Conservation (phyloP, 2,888 invertebrate genomes). For the Zaprionus bogoriensis region DNA sequence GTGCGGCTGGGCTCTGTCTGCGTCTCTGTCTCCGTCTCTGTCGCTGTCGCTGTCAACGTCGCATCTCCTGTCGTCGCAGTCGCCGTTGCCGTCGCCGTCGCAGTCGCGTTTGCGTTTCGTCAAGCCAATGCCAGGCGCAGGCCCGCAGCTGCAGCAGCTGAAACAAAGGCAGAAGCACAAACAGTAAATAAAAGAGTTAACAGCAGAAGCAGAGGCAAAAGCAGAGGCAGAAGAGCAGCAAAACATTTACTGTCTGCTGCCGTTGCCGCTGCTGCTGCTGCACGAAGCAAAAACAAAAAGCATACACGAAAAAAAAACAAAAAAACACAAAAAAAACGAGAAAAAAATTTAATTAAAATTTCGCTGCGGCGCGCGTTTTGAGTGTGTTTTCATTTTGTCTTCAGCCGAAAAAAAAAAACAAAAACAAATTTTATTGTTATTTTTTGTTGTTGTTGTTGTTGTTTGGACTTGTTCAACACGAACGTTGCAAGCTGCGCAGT, state of each 20-base stretch:
- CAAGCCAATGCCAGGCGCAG: conserved; percentile 37
- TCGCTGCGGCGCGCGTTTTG: conserved; percentile 37
- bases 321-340: conserved; percentile 11
- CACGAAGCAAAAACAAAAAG: no score
- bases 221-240: conserved; percentile 20
- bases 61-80: conserved; percentile 1
- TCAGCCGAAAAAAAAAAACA: background rate
- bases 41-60: conserved; percentile 16
- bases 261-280: conserved; percentile 22
- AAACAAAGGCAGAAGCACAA: conserved; percentile 15
- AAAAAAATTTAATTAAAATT: conserved; percentile 46
- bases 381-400: conserved; percentile 1
- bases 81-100: background rate
- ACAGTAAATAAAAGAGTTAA: conserved; percentile 11
- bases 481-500: conserved; percentile 31
- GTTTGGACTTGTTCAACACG: conserved; percentile 38
- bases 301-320: conserved; percentile 12
- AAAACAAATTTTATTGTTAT: conserved; percentile 30
- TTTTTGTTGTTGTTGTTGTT: conserved; percentile 14
- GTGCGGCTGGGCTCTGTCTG: conserved; percentile 72
- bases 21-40: conserved; percentile 18
- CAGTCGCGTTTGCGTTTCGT: background rate
- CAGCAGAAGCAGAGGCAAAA: conserved; percentile 19
- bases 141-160: conserved; percentile 44
- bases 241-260: conserved; percentile 40